Percentiles rank a stretch among this genome's conserved stretches.
phyloP scores from a whole-genome alignment of 2,797 vertebrate species.

The Rhinophrynus dorsalis region DNA sequence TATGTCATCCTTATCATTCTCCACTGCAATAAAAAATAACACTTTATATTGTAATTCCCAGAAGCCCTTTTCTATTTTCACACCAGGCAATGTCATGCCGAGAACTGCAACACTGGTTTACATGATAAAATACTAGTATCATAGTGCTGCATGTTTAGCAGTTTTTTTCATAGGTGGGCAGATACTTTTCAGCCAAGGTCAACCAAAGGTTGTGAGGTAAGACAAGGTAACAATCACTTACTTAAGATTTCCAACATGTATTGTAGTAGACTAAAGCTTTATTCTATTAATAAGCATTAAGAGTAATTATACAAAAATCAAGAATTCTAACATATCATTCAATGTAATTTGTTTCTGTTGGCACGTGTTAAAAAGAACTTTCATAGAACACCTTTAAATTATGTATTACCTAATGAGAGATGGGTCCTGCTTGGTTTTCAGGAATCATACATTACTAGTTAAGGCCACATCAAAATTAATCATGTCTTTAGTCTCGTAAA shows the following conservation, averaged over 20 bases:
- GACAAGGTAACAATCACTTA: constrained; percentile 67
- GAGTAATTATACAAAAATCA: constrained; percentile 58
- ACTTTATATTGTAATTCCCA: neutral
- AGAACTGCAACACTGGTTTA: neutral
- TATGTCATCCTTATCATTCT: constrained; percentile 42
- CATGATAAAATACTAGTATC: constrained; percentile 1
- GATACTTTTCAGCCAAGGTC: constrained; percentile 7
- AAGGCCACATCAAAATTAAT: constrained; percentile 70
- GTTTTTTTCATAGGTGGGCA: neutral
- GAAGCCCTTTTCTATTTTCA: constrained; percentile 5
- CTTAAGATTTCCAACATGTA: constrained; percentile 70
- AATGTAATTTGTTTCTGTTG: constrained; percentile 59
- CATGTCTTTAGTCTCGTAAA: neutral
- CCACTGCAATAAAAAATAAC: neutral
- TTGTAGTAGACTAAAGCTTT: constrained; percentile 88
- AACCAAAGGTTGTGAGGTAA: constrained; percentile 18
- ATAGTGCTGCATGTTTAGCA: neutral
- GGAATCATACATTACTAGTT: constrained; percentile 53
- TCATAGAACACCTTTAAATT: constrained; percentile 59
- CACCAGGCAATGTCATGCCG: neutral
- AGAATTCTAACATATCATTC: constrained; percentile 40
- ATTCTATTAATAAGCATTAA: constrained; percentile 68
- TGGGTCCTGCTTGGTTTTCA: constrained; percentile 43
- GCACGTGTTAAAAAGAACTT: constrained; percentile 64
- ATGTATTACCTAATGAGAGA: constrained; percentile 55